Percentiles rank a stretch among this genome's conserved stretches.
These are phyloP conservation scores for Axea sp. DNA, from an alignment of 2,888 invertebrate species.

Conservation along the genomic window DNA sequence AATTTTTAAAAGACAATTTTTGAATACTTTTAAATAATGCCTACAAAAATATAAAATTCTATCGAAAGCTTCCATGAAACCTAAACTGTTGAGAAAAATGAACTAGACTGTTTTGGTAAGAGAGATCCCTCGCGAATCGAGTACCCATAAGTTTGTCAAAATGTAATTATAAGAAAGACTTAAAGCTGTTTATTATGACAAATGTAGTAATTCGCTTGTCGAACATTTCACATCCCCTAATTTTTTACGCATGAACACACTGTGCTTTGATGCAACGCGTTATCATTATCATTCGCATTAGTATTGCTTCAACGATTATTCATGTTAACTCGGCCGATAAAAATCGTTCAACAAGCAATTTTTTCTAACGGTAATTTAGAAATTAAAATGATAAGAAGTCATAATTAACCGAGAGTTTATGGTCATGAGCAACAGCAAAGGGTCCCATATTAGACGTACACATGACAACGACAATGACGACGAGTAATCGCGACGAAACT, in stretches of 20 bases:
- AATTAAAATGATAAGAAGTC: slow-evolving; percentile 32
- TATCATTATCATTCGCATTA: slow-evolving; percentile 36
- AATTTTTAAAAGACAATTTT: too few relatives aligned
- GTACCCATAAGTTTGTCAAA: slow-evolving; percentile 28
- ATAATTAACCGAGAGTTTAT: slow-evolving; percentile 15
- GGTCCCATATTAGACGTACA: slow-evolving; percentile 33
- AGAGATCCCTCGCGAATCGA: slow-evolving; percentile 27
- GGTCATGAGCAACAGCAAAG: slow-evolving; percentile 30
- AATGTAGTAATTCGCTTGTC: slow-evolving; percentile 20
- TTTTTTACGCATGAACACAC: slow-evolving; percentile 28
- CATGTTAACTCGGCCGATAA: background rate
- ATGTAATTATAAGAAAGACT: too few relatives aligned
- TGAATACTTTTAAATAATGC: too few relatives aligned
- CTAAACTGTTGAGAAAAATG: too few relatives aligned
- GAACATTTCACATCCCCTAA: slow-evolving; percentile 4
- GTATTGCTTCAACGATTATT: slow-evolving; percentile 14
- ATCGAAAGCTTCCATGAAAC: too few relatives aligned
- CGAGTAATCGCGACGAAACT: slow-evolving; percentile 60
- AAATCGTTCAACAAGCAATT: slow-evolving; percentile 3
- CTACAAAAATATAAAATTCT: too few relatives aligned
- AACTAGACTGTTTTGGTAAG: slow-evolving; percentile 20
- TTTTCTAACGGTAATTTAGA: background rate
- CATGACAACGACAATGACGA: slow-evolving; percentile 56
- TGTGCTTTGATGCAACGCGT: slow-evolving; percentile 25
- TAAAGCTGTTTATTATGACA: slow-evolving; percentile 59